Evolutionary conservation across 2,888 invertebrate genomes (phyloP).

Genomic region (Lasioglossum zephyrum): DNA sequence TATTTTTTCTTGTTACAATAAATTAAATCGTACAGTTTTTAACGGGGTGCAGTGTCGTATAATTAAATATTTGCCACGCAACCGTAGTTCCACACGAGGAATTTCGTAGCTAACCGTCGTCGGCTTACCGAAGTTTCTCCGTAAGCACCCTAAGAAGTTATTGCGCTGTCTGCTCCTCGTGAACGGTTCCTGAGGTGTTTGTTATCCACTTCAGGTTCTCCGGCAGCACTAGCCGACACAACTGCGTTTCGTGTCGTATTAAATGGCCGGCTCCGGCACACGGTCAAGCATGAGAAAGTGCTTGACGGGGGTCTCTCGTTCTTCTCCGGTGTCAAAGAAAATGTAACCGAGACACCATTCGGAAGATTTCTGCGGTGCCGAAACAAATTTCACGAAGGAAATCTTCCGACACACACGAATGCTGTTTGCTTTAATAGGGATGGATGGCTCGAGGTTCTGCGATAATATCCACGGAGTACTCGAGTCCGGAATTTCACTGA

Average conservation of each 20-base stretch:
- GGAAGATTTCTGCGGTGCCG: slow-evolving; percentile 4
- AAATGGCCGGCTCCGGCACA: background rate
- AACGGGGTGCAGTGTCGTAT: background rate
- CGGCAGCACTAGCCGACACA: background rate
- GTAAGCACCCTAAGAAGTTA: background rate
- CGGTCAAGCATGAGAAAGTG: slow-evolving; percentile 5
- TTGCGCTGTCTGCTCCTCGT: background rate
- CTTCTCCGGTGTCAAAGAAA: slow-evolving; percentile 27
- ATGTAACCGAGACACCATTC: background rate
- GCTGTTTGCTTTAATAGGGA: slow-evolving; percentile 55
- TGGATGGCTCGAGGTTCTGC: slow-evolving; percentile 54
- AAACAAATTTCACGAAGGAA: slow-evolving; percentile 12
- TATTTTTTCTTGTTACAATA: background rate
- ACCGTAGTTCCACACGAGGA: background rate
- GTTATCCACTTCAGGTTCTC: slow-evolving; percentile 34
- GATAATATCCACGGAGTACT: slow-evolving; percentile 61
- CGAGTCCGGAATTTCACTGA: slow-evolving; percentile 56
- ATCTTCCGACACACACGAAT: slow-evolving; percentile 31
- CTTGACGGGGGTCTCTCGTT: slow-evolving; percentile 12
- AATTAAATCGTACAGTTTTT: background rate
- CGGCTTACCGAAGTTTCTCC: slow-evolving; percentile 10
- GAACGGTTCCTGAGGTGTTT: slow-evolving; percentile 23
- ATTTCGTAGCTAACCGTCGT: background rate
- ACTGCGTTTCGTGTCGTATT: slow-evolving; percentile 6
- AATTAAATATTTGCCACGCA: background rate